Base-by-base conservation (phyloP, 2,888 invertebrate species). In the Cyrtodaria siliqua region DNA sequence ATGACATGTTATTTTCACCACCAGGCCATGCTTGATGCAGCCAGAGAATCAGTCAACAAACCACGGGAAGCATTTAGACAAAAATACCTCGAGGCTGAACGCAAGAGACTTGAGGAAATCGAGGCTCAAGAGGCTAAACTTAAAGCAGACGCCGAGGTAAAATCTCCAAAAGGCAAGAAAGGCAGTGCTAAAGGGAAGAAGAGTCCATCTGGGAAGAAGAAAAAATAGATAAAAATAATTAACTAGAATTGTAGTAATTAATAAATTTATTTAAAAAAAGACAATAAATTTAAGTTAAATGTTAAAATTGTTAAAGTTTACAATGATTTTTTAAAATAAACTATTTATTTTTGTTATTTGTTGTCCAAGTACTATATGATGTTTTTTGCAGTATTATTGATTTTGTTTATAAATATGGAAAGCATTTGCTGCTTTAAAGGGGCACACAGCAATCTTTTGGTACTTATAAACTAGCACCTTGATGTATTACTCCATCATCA, bases 31-130 rank as follows among this genome's bases (percentile, higher is more conserved):
- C 83, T 92, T 4, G 92, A 92, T 74, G 85, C 81, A 63, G 88
- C 86, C 2, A 79, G 91, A 55, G 87, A 89, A 49, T 74, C 85
- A n/a, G 82, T 92, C 24, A 91, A 92, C 68, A 81, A 85, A 62
- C 91, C 91, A 4, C 59, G 92, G 53, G 92, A 92, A 71, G 92
- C 91, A 14, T 91, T 91, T 78, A 78, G 92, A 47, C 92, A 92
- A 82, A 89, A 87, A 63, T 91, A 87, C 82, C 85, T 92, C 38
- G 92, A 92, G 33, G 91, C 90, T 4, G 92, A 92, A 74, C 79
- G 90, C 40, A 86, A 83, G 57, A 85, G 88, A 18, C 79, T 87
- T 63, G 92, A 92, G 68, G 92, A 91, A 55, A 59, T 91, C 24
- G 92, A 90, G n/a, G 88, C 87, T 9, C 86, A 89, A 59, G 92